These are phyloP conservation scores for Leucoptera coffeella DNA, from an alignment of 2,888 invertebrate species.

Conservation along the genomic window DNA sequence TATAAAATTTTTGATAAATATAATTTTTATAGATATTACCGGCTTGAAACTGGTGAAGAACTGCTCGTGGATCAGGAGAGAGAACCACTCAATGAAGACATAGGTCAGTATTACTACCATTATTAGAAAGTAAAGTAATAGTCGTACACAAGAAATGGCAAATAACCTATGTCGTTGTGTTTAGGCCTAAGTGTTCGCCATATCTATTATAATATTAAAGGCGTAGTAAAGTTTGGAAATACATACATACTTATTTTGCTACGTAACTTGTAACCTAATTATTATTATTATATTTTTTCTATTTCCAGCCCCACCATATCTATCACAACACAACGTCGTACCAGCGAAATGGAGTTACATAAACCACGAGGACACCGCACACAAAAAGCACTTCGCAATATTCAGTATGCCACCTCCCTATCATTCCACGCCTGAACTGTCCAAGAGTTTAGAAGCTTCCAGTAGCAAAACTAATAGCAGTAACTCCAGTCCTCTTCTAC, in stretches of 20 bases:
- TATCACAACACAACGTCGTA: constrained; percentile 75
- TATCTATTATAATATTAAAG: not conserved
- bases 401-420: constrained; percentile 73
- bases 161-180: no score
- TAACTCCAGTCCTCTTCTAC: constrained; percentile 31
- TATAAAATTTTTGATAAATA: not conserved
- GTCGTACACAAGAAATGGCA: no score
- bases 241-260: no score
- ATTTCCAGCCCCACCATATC: constrained; percentile 70
- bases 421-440: constrained; percentile 54
- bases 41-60: constrained; percentile 55
- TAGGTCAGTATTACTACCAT: constrained; percentile 26
- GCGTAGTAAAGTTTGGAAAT: no score
- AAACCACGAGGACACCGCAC: constrained; percentile 31
- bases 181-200: no score
- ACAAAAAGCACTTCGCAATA: constrained; percentile 58
- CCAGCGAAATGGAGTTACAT: constrained; percentile 79
- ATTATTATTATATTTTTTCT: constrained; percentile 4
- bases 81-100: constrained; percentile 62
- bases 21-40: constrained; percentile 53
- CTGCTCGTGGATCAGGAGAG: constrained; percentile 63
- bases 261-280: no score
- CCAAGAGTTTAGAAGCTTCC: constrained; percentile 46
- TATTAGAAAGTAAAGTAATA: no score
- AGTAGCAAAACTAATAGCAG: constrained; percentile 64